These are phyloP conservation scores for Sepioteuthis lessoniana DNA, from an alignment of 2,888 invertebrate species.

Conservation along the genomic window DNA sequence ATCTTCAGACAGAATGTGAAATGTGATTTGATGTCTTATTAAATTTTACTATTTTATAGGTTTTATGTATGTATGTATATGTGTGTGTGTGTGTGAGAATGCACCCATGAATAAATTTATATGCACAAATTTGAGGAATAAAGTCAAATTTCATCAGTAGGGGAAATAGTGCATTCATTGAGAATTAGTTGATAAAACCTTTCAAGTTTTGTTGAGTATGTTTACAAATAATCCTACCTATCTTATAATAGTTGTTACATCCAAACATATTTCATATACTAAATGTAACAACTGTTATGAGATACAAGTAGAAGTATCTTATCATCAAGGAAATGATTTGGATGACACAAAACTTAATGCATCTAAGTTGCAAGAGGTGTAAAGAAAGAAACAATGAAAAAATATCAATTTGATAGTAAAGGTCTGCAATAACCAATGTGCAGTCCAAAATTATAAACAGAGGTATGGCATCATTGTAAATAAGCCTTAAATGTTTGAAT, in stretches of 20 bases:
- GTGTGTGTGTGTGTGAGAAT: no score
- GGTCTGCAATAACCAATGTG: not conserved
- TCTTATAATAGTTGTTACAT: no score
- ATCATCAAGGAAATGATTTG: no score
- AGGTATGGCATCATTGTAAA: not conserved
- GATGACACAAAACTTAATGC: no score
- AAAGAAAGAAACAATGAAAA: not conserved
- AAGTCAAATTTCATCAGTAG: not conserved
- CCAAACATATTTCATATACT: no score
- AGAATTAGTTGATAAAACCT: not conserved
- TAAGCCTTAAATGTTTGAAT: not conserved
- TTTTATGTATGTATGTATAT: no score
- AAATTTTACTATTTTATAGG: no score
- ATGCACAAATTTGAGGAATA: not conserved
- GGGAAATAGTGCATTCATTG: not conserved
- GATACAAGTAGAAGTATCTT: no score
- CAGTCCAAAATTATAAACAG: not conserved
- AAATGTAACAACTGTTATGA: no score
- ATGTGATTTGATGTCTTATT: no score
- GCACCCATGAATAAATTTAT: not conserved
- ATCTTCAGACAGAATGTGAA: no score
- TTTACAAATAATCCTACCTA: not conserved
- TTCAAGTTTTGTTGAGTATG: not conserved
- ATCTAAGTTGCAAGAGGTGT: not conserved
- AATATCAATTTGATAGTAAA: not conserved